phyloP scores from a whole-genome alignment of 2,888 invertebrate species.

The Drosophila austrosaltans region DNA sequence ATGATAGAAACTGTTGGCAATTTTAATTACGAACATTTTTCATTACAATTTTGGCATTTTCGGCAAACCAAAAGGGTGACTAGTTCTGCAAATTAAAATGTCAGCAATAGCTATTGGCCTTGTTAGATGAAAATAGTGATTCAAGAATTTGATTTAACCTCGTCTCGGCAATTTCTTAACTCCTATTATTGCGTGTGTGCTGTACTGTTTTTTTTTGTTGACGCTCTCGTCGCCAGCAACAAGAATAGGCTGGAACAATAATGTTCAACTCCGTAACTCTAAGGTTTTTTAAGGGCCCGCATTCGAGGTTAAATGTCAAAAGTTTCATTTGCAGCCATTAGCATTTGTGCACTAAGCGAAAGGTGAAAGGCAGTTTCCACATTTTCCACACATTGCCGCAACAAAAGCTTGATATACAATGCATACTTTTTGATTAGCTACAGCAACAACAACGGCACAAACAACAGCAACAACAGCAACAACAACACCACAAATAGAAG shows the following conservation, averaged over 20 bases:
- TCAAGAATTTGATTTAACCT: conserved; percentile 44
- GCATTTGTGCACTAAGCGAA: conserved; percentile 30
- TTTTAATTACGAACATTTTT: background rate
- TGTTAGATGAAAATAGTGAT: conserved; percentile 48
- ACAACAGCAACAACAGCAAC: conserved; percentile 44
- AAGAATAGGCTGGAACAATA: background rate
- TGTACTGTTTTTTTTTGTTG: conserved; percentile 53
- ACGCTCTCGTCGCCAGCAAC: conserved; percentile 47
- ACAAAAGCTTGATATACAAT: conserved; percentile 58
- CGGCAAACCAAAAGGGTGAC: background rate
- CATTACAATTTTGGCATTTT: conserved; percentile 5
- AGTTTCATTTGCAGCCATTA: conserved; percentile 53
- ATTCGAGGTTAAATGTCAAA: conserved; percentile 56
- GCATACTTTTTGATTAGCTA: conserved; percentile 67
- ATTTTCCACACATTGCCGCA: conserved; percentile 7
- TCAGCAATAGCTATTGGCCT: conserved; percentile 54
- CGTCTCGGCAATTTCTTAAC: background rate
- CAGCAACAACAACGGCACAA: background rate
- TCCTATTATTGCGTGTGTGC: conserved; percentile 26
- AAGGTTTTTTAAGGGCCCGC: conserved; percentile 38
- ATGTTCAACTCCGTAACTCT: conserved; percentile 52
- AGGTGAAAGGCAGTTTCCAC: conserved; percentile 13
- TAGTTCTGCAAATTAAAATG: conserved; percentile 37
- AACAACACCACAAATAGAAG: conserved; percentile 49
- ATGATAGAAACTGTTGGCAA: background rate